Evolutionary conservation across 2,113 vertebrate genomes (phyloP).

Genomic region (Thalassarche chlororhynchos): DNA sequence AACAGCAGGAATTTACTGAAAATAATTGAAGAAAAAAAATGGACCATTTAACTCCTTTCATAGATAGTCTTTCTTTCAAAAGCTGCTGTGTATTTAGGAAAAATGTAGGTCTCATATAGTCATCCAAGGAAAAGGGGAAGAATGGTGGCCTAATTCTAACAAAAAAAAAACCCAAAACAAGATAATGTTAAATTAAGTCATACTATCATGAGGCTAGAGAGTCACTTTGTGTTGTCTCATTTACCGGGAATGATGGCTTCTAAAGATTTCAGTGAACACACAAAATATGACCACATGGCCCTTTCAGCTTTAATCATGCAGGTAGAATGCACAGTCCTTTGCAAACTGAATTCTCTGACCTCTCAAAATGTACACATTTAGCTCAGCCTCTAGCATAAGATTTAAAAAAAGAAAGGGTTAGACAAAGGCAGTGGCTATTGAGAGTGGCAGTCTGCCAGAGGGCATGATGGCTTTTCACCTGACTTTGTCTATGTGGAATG

Average conservation of each 20-base stretch:
- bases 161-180: background rate
- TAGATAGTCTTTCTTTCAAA: background rate
- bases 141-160: background rate
- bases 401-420: background rate
- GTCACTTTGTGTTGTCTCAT: background rate
- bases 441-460: background rate
- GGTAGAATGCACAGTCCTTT: background rate
- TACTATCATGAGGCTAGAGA: background rate
- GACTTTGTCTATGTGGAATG: background rate
- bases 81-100: background rate
- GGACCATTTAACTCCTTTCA: background rate
- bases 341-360: background rate
- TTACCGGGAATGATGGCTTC: background rate
- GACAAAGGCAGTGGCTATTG: background rate
- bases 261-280: background rate
- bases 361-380: background rate
- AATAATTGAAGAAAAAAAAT: background rate
- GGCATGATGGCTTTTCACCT: background rate
- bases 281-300: no score
- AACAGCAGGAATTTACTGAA: conserved; percentile 15
- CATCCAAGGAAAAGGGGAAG: background rate
- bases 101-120: background rate
- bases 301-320: background rate
- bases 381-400: background rate
- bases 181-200: background rate